phyloP scores from a whole-genome alignment of 53 echinoderm and acorn worm genomes.

The Echinometra lucunter region DNA sequence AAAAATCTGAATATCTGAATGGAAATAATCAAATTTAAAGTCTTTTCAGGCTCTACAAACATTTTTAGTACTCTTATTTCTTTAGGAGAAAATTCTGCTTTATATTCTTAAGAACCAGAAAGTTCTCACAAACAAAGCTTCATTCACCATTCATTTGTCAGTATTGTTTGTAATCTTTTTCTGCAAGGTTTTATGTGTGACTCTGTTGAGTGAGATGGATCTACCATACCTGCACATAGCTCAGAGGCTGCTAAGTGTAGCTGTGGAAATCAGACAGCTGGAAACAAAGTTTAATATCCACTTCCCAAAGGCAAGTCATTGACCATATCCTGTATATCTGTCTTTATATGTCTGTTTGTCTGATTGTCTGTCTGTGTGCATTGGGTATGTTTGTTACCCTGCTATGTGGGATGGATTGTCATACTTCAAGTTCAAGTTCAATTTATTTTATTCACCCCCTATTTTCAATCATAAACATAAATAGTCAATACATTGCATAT shows the following conservation, averaged over 20 bases:
- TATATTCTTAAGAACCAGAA: not conserved
- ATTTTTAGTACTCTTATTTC: not conserved
- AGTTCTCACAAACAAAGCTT: no score
- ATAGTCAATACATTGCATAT: no score
- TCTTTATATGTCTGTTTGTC: not conserved
- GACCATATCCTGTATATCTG: not conserved
- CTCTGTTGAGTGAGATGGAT: slow-evolving; percentile 77
- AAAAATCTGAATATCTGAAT: no score
- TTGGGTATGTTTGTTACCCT: not conserved
- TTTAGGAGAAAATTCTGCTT: not conserved
- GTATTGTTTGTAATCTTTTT: not conserved
- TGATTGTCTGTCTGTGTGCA: not conserved
- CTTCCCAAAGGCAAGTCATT: slow-evolving; percentile 54
- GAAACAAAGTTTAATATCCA: slow-evolving; percentile 52
- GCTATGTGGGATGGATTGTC: not conserved
- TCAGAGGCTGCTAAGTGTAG: slow-evolving; percentile 76
- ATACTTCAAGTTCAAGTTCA: no score
- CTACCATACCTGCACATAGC: slow-evolving; percentile 75
- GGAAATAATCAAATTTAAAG: no score
- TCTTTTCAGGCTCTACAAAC: no score
- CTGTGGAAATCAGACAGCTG: slow-evolving; percentile 77
- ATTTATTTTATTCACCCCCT: no score
- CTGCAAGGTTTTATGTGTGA: slow-evolving; percentile 79
- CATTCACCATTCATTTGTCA: no score
- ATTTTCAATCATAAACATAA: no score